These are phyloP conservation scores for Glossophaga mutica DNA, from an alignment of 2,797 vertebrate species.

Conservation along the genomic window DNA sequence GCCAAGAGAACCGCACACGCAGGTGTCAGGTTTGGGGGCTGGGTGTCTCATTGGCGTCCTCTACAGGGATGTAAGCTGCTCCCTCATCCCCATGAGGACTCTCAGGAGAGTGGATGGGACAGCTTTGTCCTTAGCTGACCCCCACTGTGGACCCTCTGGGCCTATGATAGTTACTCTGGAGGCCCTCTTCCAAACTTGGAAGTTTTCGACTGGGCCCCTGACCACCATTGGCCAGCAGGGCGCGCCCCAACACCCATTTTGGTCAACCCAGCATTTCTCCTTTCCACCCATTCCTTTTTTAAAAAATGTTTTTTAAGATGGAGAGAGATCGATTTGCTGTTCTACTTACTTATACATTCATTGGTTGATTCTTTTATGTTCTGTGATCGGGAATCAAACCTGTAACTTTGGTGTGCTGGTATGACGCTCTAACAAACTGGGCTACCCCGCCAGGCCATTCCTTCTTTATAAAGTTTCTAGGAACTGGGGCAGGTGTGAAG, in stretches of 20 bases:
- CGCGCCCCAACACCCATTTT: background rate
- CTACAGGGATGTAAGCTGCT: background rate
- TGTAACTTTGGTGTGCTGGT: background rate
- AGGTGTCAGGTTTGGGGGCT: background rate
- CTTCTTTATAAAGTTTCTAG: background rate
- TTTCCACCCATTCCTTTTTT: background rate
- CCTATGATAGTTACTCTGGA: background rate
- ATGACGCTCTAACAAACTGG: background rate
- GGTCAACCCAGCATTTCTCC: background rate
- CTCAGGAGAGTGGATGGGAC: background rate
- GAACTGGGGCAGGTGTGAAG: background rate
- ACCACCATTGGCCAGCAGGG: slow-evolving; percentile 5
- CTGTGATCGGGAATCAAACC: background rate
- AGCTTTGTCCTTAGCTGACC: background rate
- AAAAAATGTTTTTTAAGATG: background rate
- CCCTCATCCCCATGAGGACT: background rate
- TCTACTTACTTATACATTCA: background rate
- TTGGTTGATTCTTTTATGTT: background rate
- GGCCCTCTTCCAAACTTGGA: background rate
- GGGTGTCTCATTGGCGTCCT: background rate
- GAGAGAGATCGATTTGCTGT: background rate
- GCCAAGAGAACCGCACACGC: background rate
- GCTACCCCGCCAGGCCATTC: background rate
- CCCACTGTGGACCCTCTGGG: background rate
- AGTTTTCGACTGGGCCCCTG: background rate